A percentile compares a stretch with the other conserved stretches of the same genome.
Conservation (phyloP, 2,113 vertebrate genomes). For the Hyaena hyaena region DNA sequence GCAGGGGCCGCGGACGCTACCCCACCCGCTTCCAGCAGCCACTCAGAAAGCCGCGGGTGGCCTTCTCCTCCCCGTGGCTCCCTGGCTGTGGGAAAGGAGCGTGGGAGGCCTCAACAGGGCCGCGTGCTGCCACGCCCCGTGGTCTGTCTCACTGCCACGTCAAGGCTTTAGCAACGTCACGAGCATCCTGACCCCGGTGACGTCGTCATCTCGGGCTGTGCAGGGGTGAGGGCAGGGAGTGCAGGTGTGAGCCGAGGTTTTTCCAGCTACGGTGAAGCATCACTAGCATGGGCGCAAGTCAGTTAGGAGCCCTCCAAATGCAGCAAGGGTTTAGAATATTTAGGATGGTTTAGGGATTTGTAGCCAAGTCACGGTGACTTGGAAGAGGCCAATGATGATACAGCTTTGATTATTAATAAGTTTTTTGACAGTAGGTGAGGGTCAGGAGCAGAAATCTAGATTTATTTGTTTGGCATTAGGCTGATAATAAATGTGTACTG, state of each 20-base stretch:
- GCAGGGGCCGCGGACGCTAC: constrained; percentile 20
- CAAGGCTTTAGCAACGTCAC: constrained; percentile 70
- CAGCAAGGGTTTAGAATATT: background rate
- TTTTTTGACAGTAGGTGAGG: background rate
- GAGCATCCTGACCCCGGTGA: constrained; percentile 40
- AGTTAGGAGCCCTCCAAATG: background rate
- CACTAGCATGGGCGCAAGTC: background rate
- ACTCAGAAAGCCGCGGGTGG: background rate
- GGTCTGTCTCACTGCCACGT: constrained; percentile 65
- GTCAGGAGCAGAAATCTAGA: too few relatives aligned
- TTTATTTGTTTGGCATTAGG: accelerated
- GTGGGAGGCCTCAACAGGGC: constrained; percentile 56
- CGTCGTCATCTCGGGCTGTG: constrained; percentile 49
- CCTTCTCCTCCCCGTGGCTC: accelerated
- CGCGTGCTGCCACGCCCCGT: constrained; percentile 4
- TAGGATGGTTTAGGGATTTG: background rate
- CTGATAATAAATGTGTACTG: too few relatives aligned
- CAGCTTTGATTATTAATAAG: constrained; percentile 50
- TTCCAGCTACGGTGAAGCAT: background rate
- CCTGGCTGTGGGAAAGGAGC: background rate
- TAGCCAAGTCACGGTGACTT: constrained; percentile 54
- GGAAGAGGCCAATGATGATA: background rate
- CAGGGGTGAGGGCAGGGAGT: background rate
- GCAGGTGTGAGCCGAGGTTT: constrained; percentile 12
- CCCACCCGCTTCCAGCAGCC: background rate